Conservation (phyloP, 2,113 vertebrate genomes). For the Athene cunicularia region DNA sequence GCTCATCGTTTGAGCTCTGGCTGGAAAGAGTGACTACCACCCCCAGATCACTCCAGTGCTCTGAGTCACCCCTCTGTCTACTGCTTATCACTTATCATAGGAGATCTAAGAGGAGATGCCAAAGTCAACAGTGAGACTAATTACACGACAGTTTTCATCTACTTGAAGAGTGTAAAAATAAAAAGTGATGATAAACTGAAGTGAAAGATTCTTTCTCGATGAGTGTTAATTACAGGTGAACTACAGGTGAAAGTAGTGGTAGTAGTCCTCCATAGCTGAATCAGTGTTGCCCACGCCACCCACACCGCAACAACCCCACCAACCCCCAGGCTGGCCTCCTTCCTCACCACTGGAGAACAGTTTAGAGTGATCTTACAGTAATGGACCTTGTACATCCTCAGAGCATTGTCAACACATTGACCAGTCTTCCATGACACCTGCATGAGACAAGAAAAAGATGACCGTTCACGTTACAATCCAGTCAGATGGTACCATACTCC, state of each 20-base stretch:
- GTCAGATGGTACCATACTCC: background rate
- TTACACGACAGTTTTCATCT: slow-evolving; percentile 20
- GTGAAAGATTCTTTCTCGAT: slow-evolving; percentile 36
- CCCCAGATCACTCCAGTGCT: background rate
- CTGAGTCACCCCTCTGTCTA: slow-evolving; percentile 7
- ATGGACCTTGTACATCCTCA: background rate
- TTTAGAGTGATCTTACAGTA: background rate
- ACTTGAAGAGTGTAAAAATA: slow-evolving; percentile 41
- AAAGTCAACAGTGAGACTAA: slow-evolving; percentile 2
- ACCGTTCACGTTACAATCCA: background rate
- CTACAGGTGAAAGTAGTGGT: background rate
- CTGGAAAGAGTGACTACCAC: background rate
- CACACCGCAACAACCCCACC: background rate
- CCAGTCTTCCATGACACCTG: background rate
- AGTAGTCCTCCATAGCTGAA: background rate
- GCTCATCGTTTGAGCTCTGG: background rate
- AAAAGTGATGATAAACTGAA: slow-evolving; percentile 34
- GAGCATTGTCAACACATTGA: background rate
- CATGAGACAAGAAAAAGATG: background rate
- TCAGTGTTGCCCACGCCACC: rapidly evolving
- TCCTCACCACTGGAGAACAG: background rate
- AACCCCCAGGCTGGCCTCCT: background rate
- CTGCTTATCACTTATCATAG: background rate
- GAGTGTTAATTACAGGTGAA: background rate
- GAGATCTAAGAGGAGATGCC: slow-evolving; percentile 22